A percentile compares a stretch with the other conserved stretches of the same genome.
Evolutionary conservation across 2,113 vertebrate species (phyloP).

Genomic region (Zosterops pallidus): DNA sequence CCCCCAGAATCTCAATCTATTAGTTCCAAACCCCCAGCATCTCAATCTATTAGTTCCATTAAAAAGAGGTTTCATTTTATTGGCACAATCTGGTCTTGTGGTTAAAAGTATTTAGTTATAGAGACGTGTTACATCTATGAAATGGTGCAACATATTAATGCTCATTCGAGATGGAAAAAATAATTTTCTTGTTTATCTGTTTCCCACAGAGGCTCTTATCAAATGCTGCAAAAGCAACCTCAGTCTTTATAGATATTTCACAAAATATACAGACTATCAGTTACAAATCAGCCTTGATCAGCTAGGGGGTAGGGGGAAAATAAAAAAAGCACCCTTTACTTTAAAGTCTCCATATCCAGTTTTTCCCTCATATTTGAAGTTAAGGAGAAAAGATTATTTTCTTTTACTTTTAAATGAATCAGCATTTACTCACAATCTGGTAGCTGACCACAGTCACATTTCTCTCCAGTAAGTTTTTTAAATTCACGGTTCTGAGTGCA

Average conservation of each 20-base stretch:
- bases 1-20: neutral
- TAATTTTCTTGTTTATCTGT: neutral
- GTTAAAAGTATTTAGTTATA: neutral
- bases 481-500: neutral
- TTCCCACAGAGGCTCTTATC: neutral
- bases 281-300: neutral
- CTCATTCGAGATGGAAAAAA: neutral
- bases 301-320: rapidly evolving
- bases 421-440: neutral
- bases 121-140: neutral
- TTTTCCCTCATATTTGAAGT: neutral
- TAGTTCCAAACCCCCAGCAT: rapidly evolving
- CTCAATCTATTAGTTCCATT: neutral
- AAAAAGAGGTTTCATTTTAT: neutral
- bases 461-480: neutral
- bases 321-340: neutral
- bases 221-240: neutral
- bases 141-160: neutral
- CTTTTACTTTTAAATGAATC: neutral
- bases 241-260: neutral
- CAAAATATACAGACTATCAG: neutral
- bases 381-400: neutral
- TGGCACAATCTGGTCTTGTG: neutral
- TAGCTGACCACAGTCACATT: neutral
- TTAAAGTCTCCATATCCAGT: neutral